A percentile compares a stretch with the other conserved stretches of the same genome.
phyloP scores from a whole-genome alignment of 1,140 invertebrate genomes.

The Zaprionus kolodkinae region DNA sequence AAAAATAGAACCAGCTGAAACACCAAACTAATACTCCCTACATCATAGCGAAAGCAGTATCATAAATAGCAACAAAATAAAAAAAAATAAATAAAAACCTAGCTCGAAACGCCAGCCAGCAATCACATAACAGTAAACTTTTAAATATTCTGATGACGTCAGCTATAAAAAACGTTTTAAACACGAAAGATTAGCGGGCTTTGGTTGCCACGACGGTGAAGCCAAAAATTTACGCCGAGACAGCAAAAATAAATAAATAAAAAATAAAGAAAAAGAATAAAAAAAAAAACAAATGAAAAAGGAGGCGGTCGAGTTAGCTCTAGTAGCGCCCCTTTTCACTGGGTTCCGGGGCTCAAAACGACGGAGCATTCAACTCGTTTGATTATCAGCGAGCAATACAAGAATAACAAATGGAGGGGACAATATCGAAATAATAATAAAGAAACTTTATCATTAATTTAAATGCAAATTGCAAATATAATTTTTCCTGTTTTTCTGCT shows the following conservation, averaged over 20 bases:
- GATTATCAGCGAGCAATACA: conserved; percentile 35
- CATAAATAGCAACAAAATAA: conserved; percentile 25
- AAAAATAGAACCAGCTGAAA: background rate
- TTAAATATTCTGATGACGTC: conserved; percentile 73
- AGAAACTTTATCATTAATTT: conserved; percentile 61
- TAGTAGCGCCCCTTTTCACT: conserved; percentile 54
- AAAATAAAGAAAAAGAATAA: conserved; percentile 1
- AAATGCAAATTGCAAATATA: conserved; percentile 78
- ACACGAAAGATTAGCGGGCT: conserved; percentile 34
- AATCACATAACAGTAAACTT: conserved; percentile 71
- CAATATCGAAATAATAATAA: conserved; percentile 32
- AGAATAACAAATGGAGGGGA: conserved; percentile 11
- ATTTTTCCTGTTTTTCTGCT: conserved; percentile 55
- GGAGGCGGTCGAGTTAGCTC: conserved; percentile 29
- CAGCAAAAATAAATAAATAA: conserved; percentile 33
- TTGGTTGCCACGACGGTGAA: conserved; percentile 21
- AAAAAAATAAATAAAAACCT: conserved; percentile 11
- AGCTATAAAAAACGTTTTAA: conserved; percentile 57
- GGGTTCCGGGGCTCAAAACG: conserved; percentile 34
- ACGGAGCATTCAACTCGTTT: conserved; percentile 69
- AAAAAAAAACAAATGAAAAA: background rate
- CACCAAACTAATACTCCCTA: background rate
- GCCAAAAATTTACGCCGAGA: conserved; percentile 39
- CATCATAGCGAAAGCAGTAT: background rate
- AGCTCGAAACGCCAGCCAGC: conserved; percentile 46